Base-by-base conservation (phyloP, 2,797 vertebrate genomes). In the Artibeus lituratus region DNA sequence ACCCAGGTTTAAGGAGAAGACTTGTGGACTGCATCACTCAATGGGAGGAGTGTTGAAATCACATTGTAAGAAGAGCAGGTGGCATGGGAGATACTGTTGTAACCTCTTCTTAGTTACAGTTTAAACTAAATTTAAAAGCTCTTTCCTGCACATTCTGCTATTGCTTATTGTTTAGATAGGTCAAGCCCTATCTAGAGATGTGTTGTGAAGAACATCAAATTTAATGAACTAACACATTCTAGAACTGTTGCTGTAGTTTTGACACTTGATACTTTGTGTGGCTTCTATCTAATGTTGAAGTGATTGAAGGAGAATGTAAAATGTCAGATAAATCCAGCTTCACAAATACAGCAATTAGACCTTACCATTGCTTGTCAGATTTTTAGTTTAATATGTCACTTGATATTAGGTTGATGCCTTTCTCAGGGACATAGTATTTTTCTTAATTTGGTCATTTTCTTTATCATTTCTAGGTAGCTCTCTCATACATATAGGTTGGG, bases 401-500 rank as follows among this genome's bases (percentile, higher is more conserved):
- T 93, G 57, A 51, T 94, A 82, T 39, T 85, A 94, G 35, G 7
- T 62, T 82, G 24, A 29, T 94, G 35, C 53, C 29, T 95, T 95
- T 95, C 95, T 73, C 18, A 59, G 22, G 26, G 67, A 89, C 11
- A 53, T 74, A 74, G 35, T 87, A 16, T 16, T 93, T 93, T 96
- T 93, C 44, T 87, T 80, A 93, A 90, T 91, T 95, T 91, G 32
- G 24, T 86, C 18, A 84, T 78, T 91, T 87, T 90, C 26, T 87
- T 86, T 69, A 57, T 70, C 55, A 88, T 62, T 81, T 88, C 67
- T 87, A 53, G 51, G 12, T 84, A 90, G 10, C 32, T 94, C 47
- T 85, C 72, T 85, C 76, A 22, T 19, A 57, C 37, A 74, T 82
- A 77, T 4, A 62, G 2, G 22, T 44, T 91, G 9, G 22, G 39